Conservation (phyloP, 2,888 invertebrate species). For the Dromius quadrimaculatus region DNA sequence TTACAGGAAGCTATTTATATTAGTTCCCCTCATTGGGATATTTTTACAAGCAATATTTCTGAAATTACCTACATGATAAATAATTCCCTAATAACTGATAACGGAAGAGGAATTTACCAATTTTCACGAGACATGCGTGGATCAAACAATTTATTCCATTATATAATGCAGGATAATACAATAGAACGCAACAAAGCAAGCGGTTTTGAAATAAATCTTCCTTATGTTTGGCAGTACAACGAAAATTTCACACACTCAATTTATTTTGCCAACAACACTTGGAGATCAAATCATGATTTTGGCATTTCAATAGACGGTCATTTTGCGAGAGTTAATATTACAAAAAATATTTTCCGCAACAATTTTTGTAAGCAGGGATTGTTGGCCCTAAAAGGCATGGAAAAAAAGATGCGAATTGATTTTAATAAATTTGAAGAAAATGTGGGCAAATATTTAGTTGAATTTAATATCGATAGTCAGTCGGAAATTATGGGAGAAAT, state of each 20-base stretch:
- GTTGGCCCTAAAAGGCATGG: conserved; percentile 91
- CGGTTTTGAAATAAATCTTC: conserved; percentile 89
- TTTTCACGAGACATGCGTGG: conserved; percentile 93
- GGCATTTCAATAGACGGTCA: conserved; percentile 91
- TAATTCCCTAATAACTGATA: conserved; percentile 85
- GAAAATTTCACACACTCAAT: conserved; percentile 95
- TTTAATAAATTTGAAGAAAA: conserved; percentile 85
- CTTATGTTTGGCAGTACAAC: conserved; percentile 95
- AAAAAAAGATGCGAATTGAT: conserved; percentile 90
- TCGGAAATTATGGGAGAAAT: conserved; percentile 92
- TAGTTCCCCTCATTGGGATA: conserved; percentile 88
- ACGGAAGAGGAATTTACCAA: conserved; percentile 89
- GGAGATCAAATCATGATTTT: conserved; percentile 88
- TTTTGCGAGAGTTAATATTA: conserved; percentile 89
- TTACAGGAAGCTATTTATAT: conserved; percentile 83
- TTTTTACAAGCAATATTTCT: conserved; percentile 86
- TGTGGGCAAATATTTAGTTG: conserved; percentile 84
- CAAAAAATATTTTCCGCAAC: conserved; percentile 84
- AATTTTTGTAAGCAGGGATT: conserved; percentile 87
- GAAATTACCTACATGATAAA: conserved; percentile 93
- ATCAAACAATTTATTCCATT: conserved; percentile 97
- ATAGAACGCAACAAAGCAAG: conserved; percentile 88
- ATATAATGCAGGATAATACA: conserved; percentile 87
- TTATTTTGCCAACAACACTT: conserved; percentile 87
- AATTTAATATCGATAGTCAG: conserved; percentile 91